A percentile compares a stretch with the other conserved stretches of the same genome.
These are phyloP conservation scores for Tiaroga cobitis DNA, from an alignment of 2,797 vertebrate species.

Conservation along the genomic window DNA sequence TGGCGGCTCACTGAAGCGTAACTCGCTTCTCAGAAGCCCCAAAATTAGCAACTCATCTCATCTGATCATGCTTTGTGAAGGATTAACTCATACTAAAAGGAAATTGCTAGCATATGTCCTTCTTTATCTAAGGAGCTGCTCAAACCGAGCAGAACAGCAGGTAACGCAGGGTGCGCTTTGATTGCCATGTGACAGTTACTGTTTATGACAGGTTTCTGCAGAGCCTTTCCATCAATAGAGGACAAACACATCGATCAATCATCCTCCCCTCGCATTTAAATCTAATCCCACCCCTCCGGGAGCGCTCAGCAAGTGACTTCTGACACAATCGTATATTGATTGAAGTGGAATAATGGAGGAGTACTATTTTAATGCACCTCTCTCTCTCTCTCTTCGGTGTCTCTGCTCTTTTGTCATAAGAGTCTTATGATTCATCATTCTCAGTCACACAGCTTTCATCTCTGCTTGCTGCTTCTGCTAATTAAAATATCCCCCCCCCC, in stretches of 20 bases:
- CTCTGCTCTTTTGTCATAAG: conserved; percentile 51
- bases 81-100: neutral
- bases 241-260: conserved; percentile 81
- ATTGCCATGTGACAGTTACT: conserved; percentile 80
- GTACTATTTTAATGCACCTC: conserved; percentile 69
- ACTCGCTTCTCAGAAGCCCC: neutral
- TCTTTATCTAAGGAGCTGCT: conserved; percentile 20
- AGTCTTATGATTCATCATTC: conserved; percentile 71
- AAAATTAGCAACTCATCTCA: conserved; percentile 6
- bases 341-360: conserved; percentile 75
- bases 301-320: conserved; percentile 76
- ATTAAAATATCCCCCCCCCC: conserved; percentile 36
- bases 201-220: conserved; percentile 77
- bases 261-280: conserved; percentile 78
- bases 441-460: conserved; percentile 52
- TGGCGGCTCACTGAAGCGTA: neutral
- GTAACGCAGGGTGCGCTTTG: conserved; percentile 65
- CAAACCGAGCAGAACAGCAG: conserved; percentile 31
- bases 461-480: conserved; percentile 42
- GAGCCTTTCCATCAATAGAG: conserved; percentile 72
- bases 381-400: conserved; percentile 57
- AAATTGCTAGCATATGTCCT: conserved; percentile 22
- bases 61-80: neutral
- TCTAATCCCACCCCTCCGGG: conserved; percentile 68
- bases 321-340: conserved; percentile 78